Percentiles rank a stretch among this genome's conserved stretches.
These are phyloP conservation scores for Struthio camelus DNA, from an alignment of 2,113 vertebrate genomes.

Conservation along the genomic window DNA sequence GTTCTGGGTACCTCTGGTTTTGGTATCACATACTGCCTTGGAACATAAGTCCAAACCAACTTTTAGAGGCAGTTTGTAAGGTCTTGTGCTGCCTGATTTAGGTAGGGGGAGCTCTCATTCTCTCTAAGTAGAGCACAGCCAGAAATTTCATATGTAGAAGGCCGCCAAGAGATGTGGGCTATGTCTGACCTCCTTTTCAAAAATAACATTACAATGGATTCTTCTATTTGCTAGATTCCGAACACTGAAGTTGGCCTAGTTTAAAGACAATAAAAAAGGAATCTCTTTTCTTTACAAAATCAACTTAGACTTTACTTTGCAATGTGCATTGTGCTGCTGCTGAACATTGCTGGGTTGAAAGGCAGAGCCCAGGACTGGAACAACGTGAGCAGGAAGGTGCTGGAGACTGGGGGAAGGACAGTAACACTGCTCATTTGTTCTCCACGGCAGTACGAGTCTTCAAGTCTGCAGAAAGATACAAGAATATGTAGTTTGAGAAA, in stretches of 20 bases:
- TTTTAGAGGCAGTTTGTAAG: not conserved
- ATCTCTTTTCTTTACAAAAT: not conserved
- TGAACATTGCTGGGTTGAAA: accelerated
- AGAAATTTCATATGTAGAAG: not conserved
- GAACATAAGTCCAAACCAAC: too few species aligned
- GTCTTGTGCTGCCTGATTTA: not conserved
- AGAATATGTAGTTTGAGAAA: not conserved
- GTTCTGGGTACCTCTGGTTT: not conserved
- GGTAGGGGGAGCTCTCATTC: not conserved
- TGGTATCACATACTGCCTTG: not conserved
- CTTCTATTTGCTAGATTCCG: not conserved
- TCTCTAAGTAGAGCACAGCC: not conserved
- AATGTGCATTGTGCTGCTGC: not conserved
- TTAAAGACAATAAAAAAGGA: not conserved
- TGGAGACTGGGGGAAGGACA: not conserved
- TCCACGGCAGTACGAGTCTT: not conserved
- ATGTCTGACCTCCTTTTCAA: not conserved
- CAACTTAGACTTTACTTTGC: not conserved
- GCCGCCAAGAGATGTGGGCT: not conserved
- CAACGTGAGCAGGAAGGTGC: not conserved
- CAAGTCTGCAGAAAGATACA: not conserved
- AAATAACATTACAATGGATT: not conserved
- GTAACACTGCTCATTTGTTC: not conserved
- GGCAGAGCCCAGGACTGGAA: not conserved
- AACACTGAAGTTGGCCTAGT: not conserved